These are phyloP conservation scores for Dysmachus trigonus DNA, from an alignment of 2,888 invertebrate genomes.

Conservation along the genomic window DNA sequence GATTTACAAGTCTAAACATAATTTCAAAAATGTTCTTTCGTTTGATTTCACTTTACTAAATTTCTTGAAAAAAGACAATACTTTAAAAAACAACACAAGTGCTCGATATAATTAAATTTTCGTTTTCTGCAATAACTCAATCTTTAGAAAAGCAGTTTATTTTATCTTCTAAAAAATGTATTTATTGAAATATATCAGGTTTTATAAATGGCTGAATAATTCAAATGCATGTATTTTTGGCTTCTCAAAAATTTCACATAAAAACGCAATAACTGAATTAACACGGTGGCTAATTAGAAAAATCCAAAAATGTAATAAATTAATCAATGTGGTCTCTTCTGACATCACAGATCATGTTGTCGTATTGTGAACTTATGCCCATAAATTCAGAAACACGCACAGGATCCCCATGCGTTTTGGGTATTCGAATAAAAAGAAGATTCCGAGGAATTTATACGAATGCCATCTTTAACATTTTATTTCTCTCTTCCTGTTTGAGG, in stretches of 20 bases:
- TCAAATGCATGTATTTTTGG: background rate
- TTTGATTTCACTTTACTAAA: no score
- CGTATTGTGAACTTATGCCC: conserved; percentile 49
- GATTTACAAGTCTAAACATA: no score
- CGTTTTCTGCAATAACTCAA: no score
- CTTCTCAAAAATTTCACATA: background rate
- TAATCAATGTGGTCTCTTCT: background rate
- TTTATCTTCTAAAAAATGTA: no score
- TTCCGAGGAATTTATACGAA: conserved; percentile 44
- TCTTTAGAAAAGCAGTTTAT: no score
- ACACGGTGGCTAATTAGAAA: conserved; percentile 17
- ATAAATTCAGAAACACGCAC: conserved; percentile 51
- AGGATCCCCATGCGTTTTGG: conserved; percentile 50
- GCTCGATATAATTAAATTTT: no score
- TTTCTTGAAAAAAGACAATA: no score
- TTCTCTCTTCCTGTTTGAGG: background rate
- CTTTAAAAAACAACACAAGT: no score
- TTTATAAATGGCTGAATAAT: no score
- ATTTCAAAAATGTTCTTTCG: no score
- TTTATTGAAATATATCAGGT: no score
- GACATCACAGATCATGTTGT: conserved; percentile 43
- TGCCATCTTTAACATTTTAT: background rate
- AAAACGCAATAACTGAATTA: background rate
- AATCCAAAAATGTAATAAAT: conserved; percentile 30
- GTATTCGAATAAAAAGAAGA: conserved; percentile 51